Conservation (phyloP, 2,113 vertebrate genomes). For the mouse (Mus musculus) region GRCm39 chr5:84063501-84064000, state of each 20-base stretch:
- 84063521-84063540: not conserved
- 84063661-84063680: not conserved
- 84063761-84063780: not conserved
- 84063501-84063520: not conserved
- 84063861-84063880: not conserved
- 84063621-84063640: no score
- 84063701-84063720: not conserved
- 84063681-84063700: not conserved
- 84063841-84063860: not conserved
- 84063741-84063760: not conserved
- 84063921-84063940: not conserved
- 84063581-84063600: not conserved
- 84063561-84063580: not conserved
- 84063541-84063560: not conserved
- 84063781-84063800: not conserved
- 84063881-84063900: not conserved
- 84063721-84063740: not conserved
- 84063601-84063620: no score
- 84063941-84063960: not conserved
- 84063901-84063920: not conserved
- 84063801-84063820: not conserved
- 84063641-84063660: not conserved
- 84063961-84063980: not conserved
- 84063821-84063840: not conserved
- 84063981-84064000: not conserved